phyloP scores from a whole-genome alignment of 2,888 invertebrate genomes.

The Ochropleura plecta region DNA sequence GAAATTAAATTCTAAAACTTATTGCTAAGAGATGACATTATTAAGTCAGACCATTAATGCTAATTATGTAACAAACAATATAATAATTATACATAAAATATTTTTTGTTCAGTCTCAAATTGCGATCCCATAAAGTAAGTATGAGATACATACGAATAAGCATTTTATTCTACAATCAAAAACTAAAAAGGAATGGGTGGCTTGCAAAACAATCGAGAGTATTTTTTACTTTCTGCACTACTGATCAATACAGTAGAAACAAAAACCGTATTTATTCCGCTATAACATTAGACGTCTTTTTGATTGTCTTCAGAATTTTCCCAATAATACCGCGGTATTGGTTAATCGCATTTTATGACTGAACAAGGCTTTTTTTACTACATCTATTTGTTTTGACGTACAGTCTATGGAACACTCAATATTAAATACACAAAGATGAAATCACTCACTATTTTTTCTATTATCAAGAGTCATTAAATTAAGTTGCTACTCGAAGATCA shows the following conservation, averaged over 20 bases:
- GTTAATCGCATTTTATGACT: conserved; percentile 33
- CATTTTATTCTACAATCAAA: background rate
- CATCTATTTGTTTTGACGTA: conserved; percentile 26
- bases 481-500: conserved; percentile 9
- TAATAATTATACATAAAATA: conserved; percentile 21
- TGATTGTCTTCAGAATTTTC: background rate
- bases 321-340: background rate
- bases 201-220: background rate
- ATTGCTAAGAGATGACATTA: conserved; percentile 30
- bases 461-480: conserved; percentile 12
- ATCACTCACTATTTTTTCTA: conserved; percentile 22
- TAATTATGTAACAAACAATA: conserved; percentile 34
- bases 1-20: conserved; percentile 43
- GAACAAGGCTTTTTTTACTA: conserved; percentile 29
- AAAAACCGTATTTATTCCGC: background rate
- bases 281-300: background rate
- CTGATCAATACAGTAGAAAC: background rate
- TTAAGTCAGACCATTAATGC: conserved; percentile 27
- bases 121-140: conserved; percentile 9
- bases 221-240: background rate
- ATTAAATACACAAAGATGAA: conserved; percentile 25
- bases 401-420: conserved; percentile 31
- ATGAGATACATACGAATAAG: background rate
- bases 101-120: conserved; percentile 34
- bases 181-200: background rate